Percentiles rank a stretch among this genome's conserved stretches.
Conservation (phyloP, 2,113 vertebrate species). For the Myrmophylax atrothorax region DNA sequence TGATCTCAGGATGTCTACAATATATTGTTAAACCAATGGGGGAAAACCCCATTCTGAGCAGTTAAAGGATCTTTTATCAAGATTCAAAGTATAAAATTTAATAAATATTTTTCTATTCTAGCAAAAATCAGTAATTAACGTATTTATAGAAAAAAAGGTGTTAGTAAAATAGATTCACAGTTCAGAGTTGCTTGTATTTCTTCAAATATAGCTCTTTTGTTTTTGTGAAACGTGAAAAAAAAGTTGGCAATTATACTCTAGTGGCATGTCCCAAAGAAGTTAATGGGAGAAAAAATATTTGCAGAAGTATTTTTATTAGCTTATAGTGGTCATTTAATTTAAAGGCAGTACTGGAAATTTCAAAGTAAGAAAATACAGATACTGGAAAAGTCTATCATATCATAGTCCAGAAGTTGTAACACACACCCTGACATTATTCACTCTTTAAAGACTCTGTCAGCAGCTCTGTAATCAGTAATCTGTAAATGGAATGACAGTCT, state of each 20-base stretch:
- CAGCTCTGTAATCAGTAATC: constrained; percentile 8
- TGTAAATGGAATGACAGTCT: not conserved
- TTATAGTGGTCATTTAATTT: not conserved
- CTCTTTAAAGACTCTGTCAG: constrained; percentile 12
- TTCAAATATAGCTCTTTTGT: not conserved
- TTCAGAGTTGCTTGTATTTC: not conserved
- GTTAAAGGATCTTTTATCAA: not conserved
- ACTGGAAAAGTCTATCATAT: not conserved
- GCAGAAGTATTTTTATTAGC: not conserved
- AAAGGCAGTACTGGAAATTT: not conserved
- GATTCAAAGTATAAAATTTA: not conserved
- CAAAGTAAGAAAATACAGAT: constrained; percentile 6
- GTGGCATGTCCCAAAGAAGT: not conserved
- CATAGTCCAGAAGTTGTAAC: not conserved
- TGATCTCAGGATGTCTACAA: not conserved
- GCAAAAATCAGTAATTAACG: not conserved
- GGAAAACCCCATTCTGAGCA: not conserved
- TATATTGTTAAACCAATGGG: not conserved
- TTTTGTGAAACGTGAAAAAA: not conserved
- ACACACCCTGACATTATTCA: not conserved
- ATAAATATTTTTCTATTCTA: constrained; percentile 16
- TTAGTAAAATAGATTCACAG: constrained; percentile 6
- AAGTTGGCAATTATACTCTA: not conserved
- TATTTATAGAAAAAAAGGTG: constrained; percentile 1
- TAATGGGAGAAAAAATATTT: constrained; percentile 3